These are phyloP conservation scores for Plectrocnemia conspersa DNA, from an alignment of 1,140 invertebrate species.

Conservation along the genomic window DNA sequence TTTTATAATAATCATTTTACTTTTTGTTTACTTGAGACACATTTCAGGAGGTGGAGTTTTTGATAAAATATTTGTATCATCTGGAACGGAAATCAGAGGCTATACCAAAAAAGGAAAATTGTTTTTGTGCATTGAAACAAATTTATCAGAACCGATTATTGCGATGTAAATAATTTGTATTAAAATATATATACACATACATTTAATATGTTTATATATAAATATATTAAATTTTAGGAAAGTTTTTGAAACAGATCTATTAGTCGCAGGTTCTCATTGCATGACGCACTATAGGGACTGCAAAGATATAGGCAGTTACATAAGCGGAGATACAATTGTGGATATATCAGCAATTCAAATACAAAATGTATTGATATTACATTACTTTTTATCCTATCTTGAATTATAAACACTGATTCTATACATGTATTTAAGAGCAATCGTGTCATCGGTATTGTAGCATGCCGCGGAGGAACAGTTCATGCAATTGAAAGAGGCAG, in stretches of 20 bases:
- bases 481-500: constrained; percentile 62
- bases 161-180: constrained; percentile 24
- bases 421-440: constrained; percentile 41
- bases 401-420: not conserved
- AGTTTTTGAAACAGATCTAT: constrained; percentile 73
- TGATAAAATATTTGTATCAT: constrained; percentile 33
- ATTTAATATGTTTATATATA: not conserved
- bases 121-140: constrained; percentile 31
- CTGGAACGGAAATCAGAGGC: constrained; percentile 28
- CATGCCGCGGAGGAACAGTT: constrained; percentile 70
- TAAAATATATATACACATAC: not conserved
- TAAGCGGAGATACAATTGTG: constrained; percentile 75
- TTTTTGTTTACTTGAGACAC: not conserved
- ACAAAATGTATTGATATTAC: constrained; percentile 25
- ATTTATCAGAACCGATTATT: constrained; percentile 29
- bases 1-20: not conserved
- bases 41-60: constrained; percentile 17
- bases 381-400: not conserved
- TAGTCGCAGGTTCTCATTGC: constrained; percentile 74
- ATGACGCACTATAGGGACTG: constrained; percentile 83
- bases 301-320: constrained; percentile 72
- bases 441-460: constrained; percentile 60
- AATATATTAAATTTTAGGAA: constrained; percentile 53
- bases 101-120: constrained; percentile 35
- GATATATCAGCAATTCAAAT: constrained; percentile 60